These are phyloP conservation scores for Shargacucullia verbasci DNA, from an alignment of 2,888 invertebrate genomes.

Conservation along the genomic window DNA sequence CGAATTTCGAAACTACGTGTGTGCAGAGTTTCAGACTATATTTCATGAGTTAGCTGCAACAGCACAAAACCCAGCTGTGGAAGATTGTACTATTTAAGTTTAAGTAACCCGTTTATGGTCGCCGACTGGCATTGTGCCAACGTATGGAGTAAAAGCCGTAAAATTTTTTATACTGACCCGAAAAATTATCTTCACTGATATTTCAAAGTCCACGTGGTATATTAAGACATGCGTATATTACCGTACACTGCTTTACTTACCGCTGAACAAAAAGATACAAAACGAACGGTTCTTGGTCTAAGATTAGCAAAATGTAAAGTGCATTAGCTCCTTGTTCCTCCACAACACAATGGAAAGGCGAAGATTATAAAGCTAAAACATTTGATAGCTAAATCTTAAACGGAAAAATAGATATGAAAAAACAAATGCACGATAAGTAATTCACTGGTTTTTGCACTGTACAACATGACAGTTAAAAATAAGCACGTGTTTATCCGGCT, in stretches of 20 bases:
- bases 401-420: neutral
- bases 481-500: constrained; percentile 20
- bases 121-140: constrained; percentile 59
- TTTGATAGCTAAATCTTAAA: constrained; percentile 3
- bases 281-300: constrained; percentile 20
- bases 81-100: constrained; percentile 57
- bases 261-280: constrained; percentile 43
- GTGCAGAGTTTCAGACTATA: constrained; percentile 23
- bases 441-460: constrained; percentile 5
- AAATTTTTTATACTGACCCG: constrained; percentile 54
- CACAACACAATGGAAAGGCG: neutral
- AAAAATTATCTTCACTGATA: constrained; percentile 45
- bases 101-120: constrained; percentile 60
- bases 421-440: neutral
- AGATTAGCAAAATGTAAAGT: constrained; percentile 27
- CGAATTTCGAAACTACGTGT: constrained; percentile 28
- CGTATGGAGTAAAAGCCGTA: constrained; percentile 48
- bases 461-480: constrained; percentile 22
- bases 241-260: constrained; percentile 33
- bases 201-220: constrained; percentile 34
- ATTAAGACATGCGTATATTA: constrained; percentile 27
- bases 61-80: constrained; percentile 48
- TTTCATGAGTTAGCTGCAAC: constrained; percentile 41
- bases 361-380: constrained; percentile 3
- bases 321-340: constrained; percentile 5